Base-by-base conservation (phyloP, 2,113 vertebrate genomes). In the Ammodramus savannarum region DNA sequence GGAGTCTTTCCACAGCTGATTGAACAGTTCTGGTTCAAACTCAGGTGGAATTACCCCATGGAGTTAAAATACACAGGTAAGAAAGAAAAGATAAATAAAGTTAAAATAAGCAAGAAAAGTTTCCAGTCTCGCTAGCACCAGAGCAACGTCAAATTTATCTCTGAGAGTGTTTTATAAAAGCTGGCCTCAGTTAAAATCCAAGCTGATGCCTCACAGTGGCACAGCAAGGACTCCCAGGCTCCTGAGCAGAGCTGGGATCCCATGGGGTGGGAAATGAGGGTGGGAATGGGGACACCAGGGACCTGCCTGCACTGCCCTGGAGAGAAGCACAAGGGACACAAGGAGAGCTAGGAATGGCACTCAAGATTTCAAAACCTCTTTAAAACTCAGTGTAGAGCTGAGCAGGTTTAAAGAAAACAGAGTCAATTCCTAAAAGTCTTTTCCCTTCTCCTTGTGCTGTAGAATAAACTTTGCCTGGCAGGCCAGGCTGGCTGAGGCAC, bases 391-490 rank as follows among this genome's bases (percentile, higher is more conserved):
- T 3, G n/a, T 5, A 44, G 77, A 91, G 55, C 22, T 49, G 39
- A 91, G 77, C 54, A 46, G 16, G 41, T 69, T 85, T 73, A 90
- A 90, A 88, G 76, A 67, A 77, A 88, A 67, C 0, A 0, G 27
- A 89, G 65, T 51, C 43, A 31, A 23, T 67, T 85, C 59, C 75
- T 51, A 44, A 52, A 61, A n/a, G 39, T 51, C 39, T 78, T 92
- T 75, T 78, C 46, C 75, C 25, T 29, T 59, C 67, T 78, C n/a
- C 54, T 83, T 17, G 46, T 79, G 55, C 55, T 36, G 8, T 1
- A 38, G 78, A 32, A 89, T 78, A 61, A 78, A 74, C 52, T 41
- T 3, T 31, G 75, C 68, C 82, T 93, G 92, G 69, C 77, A 79
- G 87, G 62, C 69, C 75, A 85, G 82, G 68, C 75, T 83, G 85